phyloP scores from a whole-genome alignment of 2,888 invertebrate genomes.

The Zhengitettix transpicula region DNA sequence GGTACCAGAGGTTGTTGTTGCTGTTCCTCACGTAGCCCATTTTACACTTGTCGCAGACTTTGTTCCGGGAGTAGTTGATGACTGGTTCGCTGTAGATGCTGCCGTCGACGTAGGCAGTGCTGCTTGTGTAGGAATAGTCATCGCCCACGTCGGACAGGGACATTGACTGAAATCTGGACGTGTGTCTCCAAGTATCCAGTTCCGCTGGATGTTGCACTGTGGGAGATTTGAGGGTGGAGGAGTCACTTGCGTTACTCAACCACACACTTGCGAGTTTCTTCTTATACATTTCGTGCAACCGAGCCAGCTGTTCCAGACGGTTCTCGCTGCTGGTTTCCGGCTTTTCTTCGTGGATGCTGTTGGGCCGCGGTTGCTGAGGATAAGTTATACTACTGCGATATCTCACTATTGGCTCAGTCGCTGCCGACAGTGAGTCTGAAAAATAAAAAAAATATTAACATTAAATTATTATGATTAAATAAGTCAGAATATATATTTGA shows the following conservation, averaged over 20 bases:
- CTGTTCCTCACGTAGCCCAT: not conserved
- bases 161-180: constrained; percentile 51
- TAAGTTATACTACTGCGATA: not conserved
- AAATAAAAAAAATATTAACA: no score
- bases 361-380: not conserved
- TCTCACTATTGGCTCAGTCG: constrained; percentile 30
- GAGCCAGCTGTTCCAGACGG: constrained; percentile 56
- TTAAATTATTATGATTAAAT: no score
- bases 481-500: no score
- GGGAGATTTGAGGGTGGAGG: not conserved
- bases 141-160: constrained; percentile 50
- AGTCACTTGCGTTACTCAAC: not conserved
- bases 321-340: constrained; percentile 4
- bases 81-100: constrained; percentile 80
- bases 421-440: constrained; percentile 30
- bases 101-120: constrained; percentile 40
- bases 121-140: constrained; percentile 28
- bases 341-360: constrained; percentile 14
- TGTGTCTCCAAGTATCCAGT: constrained; percentile 20
- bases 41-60: constrained; percentile 60
- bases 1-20: no score
- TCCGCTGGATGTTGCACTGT: not conserved
- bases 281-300: constrained; percentile 64
- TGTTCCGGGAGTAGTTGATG: constrained; percentile 41
- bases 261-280: constrained; percentile 58